Conservation (phyloP, 2,797 vertebrate genomes). For the Anguilla marmorata region DNA sequence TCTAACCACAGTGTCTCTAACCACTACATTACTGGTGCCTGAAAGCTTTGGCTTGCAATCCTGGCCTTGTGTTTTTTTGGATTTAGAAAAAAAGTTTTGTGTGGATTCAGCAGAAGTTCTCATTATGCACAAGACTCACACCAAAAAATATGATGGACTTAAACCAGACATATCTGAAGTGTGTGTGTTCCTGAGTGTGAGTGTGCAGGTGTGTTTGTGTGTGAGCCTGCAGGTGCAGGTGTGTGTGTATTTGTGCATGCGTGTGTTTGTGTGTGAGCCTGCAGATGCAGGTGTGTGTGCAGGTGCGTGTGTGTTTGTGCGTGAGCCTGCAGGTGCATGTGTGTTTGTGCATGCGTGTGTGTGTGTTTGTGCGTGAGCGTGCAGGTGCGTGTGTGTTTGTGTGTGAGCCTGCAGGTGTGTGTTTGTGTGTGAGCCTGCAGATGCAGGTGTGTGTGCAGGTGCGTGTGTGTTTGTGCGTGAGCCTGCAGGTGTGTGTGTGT, state of each 20-base stretch:
- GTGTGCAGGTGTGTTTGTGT: neutral
- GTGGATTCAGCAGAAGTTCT: neutral
- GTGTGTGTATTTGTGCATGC: neutral
- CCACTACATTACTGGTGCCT: neutral
- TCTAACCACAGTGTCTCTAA: neutral
- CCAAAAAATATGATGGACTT: neutral
- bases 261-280: neutral
- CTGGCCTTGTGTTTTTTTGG: neutral
- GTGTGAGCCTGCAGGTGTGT: neutral
- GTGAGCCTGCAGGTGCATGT: slow-evolving; percentile 16
- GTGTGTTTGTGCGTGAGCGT: neutral
- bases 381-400: neutral
- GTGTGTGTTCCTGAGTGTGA: no score
- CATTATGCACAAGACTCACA: neutral
- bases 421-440: neutral
- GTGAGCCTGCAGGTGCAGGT: neutral
- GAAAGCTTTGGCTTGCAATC: neutral
- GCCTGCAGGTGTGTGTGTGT: neutral
- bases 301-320: slow-evolving; percentile 20
- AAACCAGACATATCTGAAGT: neutral
- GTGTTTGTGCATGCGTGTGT: slow-evolving; percentile 9
- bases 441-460: neutral
- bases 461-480: slow-evolving; percentile 3
- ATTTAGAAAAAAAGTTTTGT: no score
- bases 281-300: neutral